phyloP scores from a whole-genome alignment of 2,888 invertebrate species.

The Busseola fusca region DNA sequence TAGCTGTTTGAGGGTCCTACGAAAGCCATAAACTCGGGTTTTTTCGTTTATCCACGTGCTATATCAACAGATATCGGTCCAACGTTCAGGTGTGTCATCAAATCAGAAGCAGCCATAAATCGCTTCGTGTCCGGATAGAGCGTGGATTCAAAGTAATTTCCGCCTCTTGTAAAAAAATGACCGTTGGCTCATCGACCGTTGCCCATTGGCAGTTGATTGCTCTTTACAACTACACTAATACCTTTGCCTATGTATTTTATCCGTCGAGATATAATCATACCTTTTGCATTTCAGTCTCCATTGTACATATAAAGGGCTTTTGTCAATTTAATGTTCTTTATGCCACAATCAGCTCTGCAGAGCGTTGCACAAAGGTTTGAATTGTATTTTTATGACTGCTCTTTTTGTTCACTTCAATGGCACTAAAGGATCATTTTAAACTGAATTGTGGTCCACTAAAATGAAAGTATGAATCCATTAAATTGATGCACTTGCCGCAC shows the following conservation, averaged over 20 bases:
- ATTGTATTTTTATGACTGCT: slow-evolving; percentile 49
- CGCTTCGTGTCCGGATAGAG: slow-evolving; percentile 68
- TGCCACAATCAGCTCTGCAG: slow-evolving; percentile 47
- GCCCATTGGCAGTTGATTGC: slow-evolving; percentile 60
- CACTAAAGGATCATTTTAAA: slow-evolving; percentile 38
- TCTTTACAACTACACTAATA: slow-evolving; percentile 29
- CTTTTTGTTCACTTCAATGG: slow-evolving; percentile 37
- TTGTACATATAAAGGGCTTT: slow-evolving; percentile 29
- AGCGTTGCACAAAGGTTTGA: slow-evolving; percentile 49
- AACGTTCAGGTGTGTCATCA: slow-evolving; percentile 44
- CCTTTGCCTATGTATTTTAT: slow-evolving; percentile 30
- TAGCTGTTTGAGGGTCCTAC: slow-evolving; percentile 12
- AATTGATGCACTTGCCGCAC: slow-evolving; percentile 25
- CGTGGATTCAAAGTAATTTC: slow-evolving; percentile 78
- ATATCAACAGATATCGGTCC: slow-evolving; percentile 17
- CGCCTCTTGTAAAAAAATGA: slow-evolving; percentile 73
- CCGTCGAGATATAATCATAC: slow-evolving; percentile 26
- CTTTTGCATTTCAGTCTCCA: slow-evolving; percentile 25
- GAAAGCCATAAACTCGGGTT: slow-evolving; percentile 25
- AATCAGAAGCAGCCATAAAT: slow-evolving; percentile 59
- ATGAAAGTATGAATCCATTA: slow-evolving; percentile 30
- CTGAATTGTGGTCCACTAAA: slow-evolving; percentile 47
- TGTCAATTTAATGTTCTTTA: slow-evolving; percentile 52
- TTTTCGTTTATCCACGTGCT: slow-evolving; percentile 6
- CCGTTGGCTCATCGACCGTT: slow-evolving; percentile 72